Evolutionary conservation across 2,888 invertebrate species (phyloP).

Genomic region (Lithophane socia): DNA sequence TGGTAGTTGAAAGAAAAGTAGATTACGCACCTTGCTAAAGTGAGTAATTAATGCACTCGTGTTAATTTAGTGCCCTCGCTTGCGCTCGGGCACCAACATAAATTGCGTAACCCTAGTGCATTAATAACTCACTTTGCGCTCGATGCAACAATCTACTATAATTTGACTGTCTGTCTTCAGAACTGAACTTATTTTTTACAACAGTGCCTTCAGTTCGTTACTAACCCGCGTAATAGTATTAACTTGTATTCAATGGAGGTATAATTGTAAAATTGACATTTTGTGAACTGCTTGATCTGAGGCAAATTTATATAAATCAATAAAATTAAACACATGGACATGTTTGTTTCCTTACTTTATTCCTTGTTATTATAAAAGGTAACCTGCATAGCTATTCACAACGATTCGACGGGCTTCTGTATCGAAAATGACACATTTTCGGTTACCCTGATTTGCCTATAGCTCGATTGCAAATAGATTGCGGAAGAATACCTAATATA

Average conservation of each 20-base stretch:
- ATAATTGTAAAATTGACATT: slow-evolving; percentile 50
- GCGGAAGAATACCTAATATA: too few species aligned
- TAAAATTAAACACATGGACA: slow-evolving; percentile 58
- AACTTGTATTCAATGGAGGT: slow-evolving; percentile 53
- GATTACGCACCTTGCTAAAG: too few species aligned
- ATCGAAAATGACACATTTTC: background rate
- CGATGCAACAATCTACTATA: too few species aligned
- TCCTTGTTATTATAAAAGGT: background rate
- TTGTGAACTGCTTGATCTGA: slow-evolving; percentile 70
- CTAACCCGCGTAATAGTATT: slow-evolving; percentile 60
- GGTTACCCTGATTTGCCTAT: background rate
- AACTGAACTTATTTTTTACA: slow-evolving; percentile 40
- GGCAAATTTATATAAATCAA: slow-evolving; percentile 72
- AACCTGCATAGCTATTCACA: background rate
- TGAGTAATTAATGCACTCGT: too few species aligned
- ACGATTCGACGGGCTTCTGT: background rate
- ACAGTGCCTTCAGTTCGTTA: slow-evolving; percentile 36
- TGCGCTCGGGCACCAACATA: too few species aligned
- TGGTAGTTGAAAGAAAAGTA: too few species aligned
- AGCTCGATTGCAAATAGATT: background rate
- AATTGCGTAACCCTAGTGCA: too few species aligned
- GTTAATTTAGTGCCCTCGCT: too few species aligned
- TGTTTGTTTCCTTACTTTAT: slow-evolving; percentile 31
- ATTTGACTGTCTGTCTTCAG: slow-evolving; percentile 28
- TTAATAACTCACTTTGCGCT: too few species aligned